Evolutionary conservation across 2,797 vertebrate genomes (phyloP), one percentile per base, ranked within the genome.

Genomic region (Antennarius maculatus): DNA sequence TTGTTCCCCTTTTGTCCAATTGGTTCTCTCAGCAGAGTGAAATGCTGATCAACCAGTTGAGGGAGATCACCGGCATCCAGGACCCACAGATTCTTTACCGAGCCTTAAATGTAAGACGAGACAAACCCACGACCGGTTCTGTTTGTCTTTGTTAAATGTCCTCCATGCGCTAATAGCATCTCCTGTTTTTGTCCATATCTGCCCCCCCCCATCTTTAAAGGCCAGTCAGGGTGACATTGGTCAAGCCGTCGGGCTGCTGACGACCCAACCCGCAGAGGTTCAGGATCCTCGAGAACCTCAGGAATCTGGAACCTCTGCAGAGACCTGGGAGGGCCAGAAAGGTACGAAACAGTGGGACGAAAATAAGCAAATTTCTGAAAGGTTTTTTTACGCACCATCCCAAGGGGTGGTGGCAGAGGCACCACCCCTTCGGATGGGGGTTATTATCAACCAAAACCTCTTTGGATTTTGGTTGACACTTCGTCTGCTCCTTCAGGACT

Each of bases 41-140:
- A 66, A 93, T 95, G 89, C 88, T 97, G 74, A 88, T 98, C 75
- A 96, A 94, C 88, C 95, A 98, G 83, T 91, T 99, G 85, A 94
- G 80, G 67, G 97, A 99, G 89, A 96, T 98, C 90, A 98, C 97
- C 0, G 96, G 96, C 50, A 94, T 98, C 88, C 95, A 96, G 64
- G 95, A 99, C 75, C 81, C 91, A 0, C 89, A 93, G 57, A 88
- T 95, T 64, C 95, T 98, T 75, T 92, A 92, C 7, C 93, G 91
- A 4, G 94, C 96, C 61, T 88, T 99, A 39, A 95, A 95, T 82
- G 97, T 98, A 88, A 80, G 95, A 89, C 5, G 29, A 5, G 5
- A 39, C 1, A 27, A 41, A 37, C 15, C 8, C 54, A 29, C 9
- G 27, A 10, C 11, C 27, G 10, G 6, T 47, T 53, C 49, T 46